These are phyloP conservation scores for Anhinga rufa DNA, from an alignment of 2,113 vertebrate genomes.

Conservation along the genomic window DNA sequence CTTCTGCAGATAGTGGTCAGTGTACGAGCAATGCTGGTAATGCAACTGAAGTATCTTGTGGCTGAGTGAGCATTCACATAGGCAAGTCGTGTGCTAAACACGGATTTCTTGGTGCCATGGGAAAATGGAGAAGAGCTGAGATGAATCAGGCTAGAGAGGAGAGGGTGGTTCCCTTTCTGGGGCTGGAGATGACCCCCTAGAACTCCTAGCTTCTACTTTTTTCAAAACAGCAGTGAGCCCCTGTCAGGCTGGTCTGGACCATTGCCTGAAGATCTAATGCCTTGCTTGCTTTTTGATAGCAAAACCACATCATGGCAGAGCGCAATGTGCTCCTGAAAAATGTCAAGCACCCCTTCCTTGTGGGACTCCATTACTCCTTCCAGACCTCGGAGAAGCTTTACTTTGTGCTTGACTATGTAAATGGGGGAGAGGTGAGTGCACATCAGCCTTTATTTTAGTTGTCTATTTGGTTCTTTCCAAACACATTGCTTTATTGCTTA, in stretches of 20 bases:
- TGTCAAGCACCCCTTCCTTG: constrained; percentile 91
- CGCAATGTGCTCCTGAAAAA: constrained; percentile 95
- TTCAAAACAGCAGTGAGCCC: background rate
- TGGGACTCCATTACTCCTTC: constrained; percentile 95
- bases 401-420: constrained; percentile 97
- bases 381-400: constrained; percentile 98
- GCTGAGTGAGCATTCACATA: background rate
- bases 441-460: background rate
- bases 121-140: background rate
- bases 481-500: background rate
- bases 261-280: background rate
- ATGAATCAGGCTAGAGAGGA: background rate
- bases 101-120: background rate
- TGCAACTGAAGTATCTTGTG: background rate
- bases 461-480: background rate
- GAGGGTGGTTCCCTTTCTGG: background rate
- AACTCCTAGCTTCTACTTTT: background rate
- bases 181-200: background rate
- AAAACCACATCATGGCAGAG: constrained; percentile 98
- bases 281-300: constrained; percentile 65
- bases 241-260: too few species aligned
- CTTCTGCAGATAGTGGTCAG: background rate
- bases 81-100: background rate
- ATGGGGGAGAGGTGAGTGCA: constrained; percentile 90
- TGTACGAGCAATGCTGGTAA: background rate